Conservation (phyloP, 2,113 vertebrate genomes). For the Hyperoodon ampullatus region DNA sequence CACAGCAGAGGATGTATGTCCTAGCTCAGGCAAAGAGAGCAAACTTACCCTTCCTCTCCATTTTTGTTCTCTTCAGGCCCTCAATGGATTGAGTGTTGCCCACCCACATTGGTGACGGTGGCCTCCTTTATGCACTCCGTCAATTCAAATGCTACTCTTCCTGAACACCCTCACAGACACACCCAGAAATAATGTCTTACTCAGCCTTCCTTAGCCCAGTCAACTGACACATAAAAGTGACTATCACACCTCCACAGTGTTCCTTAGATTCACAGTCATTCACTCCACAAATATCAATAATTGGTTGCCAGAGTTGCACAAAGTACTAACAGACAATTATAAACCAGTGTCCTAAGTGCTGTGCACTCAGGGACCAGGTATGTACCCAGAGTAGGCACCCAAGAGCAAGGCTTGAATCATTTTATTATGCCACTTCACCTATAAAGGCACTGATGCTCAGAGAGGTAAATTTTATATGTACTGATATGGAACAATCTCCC, state of each 20-base stretch:
- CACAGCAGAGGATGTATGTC: not conserved
- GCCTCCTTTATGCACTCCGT: not conserved
- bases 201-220: not conserved
- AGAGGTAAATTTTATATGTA: not conserved
- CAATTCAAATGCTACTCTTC: not conserved
- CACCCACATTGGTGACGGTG: not conserved
- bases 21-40: not conserved
- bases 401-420: not conserved
- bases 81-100: accelerated
- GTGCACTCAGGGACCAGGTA: not conserved
- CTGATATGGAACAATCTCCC: not conserved
- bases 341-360: not conserved
- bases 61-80: not conserved
- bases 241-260: not conserved
- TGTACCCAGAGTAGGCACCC: not conserved
- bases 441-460: not conserved
- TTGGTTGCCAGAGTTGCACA: not conserved
- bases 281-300: not conserved
- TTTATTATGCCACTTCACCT: not conserved
- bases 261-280: not conserved
- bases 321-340: not conserved
- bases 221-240: not conserved
- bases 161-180: not conserved
- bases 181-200: not conserved
- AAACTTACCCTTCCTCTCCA: not conserved